Evolutionary conservation across 1,140 invertebrate species (phyloP).

Genomic region (Cherax destructor): DNA sequence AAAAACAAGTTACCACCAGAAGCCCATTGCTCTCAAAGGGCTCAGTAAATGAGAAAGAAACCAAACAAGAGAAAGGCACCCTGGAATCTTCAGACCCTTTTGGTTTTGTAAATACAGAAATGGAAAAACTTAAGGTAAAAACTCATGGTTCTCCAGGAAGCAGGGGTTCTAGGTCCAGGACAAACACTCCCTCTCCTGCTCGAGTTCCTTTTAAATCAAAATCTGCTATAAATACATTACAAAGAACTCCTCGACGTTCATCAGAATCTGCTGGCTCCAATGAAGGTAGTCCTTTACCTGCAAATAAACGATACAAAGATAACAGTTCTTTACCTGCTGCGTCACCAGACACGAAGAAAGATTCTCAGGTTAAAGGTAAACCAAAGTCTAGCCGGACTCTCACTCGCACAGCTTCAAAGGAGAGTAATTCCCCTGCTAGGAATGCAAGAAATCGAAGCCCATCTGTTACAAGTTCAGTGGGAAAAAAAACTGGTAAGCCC

Average conservation of each 20-base stretch:
- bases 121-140: conserved; percentile 42
- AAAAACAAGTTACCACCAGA: background rate
- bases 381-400: background rate
- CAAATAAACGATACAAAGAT: background rate
- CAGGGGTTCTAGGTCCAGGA: conserved; percentile 8
- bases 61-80: conserved; percentile 10
- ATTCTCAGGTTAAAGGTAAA: background rate
- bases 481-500: conserved; percentile 7
- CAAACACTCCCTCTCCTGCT: conserved; percentile 29
- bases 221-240: background rate
- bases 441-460: conserved; percentile 24
- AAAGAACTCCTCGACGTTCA: conserved; percentile 20
- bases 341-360: background rate
- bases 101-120: conserved; percentile 46
- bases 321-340: conserved; percentile 6
- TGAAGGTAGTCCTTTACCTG: conserved; percentile 2
- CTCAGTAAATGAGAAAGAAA: background rate
- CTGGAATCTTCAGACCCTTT: conserved; percentile 27
- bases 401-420: conserved; percentile 19
- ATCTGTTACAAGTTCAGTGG: background rate
- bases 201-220: conserved; percentile 12
- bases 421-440: conserved; percentile 21
- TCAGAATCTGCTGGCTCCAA: conserved; percentile 11
- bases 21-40: background rate
- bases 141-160: conserved; percentile 1